Evolutionary conservation across 2,888 invertebrate species (phyloP).

Genomic region (Drosophila kokeensis): DNA sequence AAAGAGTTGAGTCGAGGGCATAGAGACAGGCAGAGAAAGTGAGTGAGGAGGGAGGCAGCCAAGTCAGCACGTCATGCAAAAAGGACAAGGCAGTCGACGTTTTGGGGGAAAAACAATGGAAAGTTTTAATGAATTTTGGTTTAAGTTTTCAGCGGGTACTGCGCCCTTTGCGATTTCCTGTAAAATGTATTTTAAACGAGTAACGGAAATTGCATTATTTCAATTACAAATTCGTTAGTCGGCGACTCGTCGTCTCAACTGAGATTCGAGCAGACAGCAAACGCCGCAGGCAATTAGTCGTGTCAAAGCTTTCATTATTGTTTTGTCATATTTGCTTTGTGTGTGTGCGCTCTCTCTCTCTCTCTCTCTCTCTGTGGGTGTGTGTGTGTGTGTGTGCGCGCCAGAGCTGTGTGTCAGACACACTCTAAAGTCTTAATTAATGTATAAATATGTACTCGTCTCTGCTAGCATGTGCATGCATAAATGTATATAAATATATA

Average conservation of each 20-base stretch:
- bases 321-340: conserved; percentile 79
- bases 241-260: conserved; percentile 44
- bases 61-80: conserved; percentile 61
- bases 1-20: conserved; percentile 3
- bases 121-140: conserved; percentile 81
- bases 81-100: conserved; percentile 42
- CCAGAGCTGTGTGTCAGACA: conserved; percentile 61
- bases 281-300: conserved; percentile 80
- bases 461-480: conserved; percentile 6
- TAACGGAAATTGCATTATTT: conserved; percentile 81
- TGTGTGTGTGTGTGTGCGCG: conserved; percentile 27
- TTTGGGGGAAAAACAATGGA: conserved; percentile 67
- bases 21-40: not conserved
- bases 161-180: conserved; percentile 78
- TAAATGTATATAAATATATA: not conserved
- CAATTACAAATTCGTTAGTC: conserved; percentile 79
- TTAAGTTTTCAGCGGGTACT: conserved; percentile 76
- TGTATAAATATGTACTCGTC: conserved; percentile 70
- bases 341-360: not conserved
- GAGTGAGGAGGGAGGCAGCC: conserved; percentile 18
- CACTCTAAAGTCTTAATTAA: conserved; percentile 79
- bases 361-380: conserved; percentile 8
- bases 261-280: conserved; percentile 74
- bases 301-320: conserved; percentile 82
- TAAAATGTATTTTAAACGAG: conserved; percentile 81